These are phyloP conservation scores for Cheilosia impressa DNA, from an alignment of 2,888 invertebrate genomes.

Conservation along the genomic window DNA sequence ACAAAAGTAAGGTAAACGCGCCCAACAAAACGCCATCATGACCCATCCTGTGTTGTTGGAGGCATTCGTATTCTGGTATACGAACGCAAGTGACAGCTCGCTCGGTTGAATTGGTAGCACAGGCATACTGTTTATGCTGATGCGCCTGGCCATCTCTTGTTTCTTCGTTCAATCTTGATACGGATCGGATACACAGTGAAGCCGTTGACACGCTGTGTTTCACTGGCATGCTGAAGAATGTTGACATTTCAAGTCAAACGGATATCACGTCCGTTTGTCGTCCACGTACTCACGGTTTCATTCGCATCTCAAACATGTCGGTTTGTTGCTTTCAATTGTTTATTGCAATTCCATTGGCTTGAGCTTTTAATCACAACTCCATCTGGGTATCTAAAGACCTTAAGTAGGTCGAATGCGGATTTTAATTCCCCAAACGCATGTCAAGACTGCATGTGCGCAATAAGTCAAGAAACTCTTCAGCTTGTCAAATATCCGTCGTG, in stretches of 20 bases:
- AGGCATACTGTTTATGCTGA: slow-evolving; percentile 53
- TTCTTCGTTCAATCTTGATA: slow-evolving; percentile 63
- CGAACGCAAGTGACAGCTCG: slow-evolving; percentile 53
- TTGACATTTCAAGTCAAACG: slow-evolving; percentile 67
- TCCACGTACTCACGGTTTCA: slow-evolving; percentile 6
- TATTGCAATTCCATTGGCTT: slow-evolving; percentile 1
- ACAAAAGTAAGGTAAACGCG: slow-evolving; percentile 18
- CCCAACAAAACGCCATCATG: slow-evolving; percentile 48
- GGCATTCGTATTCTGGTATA: slow-evolving; percentile 22
- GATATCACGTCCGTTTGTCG: slow-evolving; percentile 58
- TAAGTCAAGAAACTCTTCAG: slow-evolving; percentile 48
- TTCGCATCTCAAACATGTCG: neutral
- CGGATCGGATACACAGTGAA: slow-evolving; percentile 36
- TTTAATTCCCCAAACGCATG: slow-evolving; percentile 25
- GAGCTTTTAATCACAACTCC: slow-evolving; percentile 9
- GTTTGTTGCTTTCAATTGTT: slow-evolving; percentile 24
- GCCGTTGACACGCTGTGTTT: slow-evolving; percentile 49
- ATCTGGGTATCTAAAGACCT: slow-evolving; percentile 21
- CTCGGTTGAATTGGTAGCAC: slow-evolving; percentile 32
- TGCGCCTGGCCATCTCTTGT: slow-evolving; percentile 42
- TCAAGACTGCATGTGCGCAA: slow-evolving; percentile 27
- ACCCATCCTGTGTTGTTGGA: slow-evolving; percentile 21
- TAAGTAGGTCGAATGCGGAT: slow-evolving; percentile 40
- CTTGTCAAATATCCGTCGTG: slow-evolving; percentile 47
- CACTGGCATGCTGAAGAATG: slow-evolving; percentile 54